Percentiles rank a stretch among this genome's conserved stretches.
Conservation (phyloP, 2,888 invertebrate genomes). For the Acronicta alni region DNA sequence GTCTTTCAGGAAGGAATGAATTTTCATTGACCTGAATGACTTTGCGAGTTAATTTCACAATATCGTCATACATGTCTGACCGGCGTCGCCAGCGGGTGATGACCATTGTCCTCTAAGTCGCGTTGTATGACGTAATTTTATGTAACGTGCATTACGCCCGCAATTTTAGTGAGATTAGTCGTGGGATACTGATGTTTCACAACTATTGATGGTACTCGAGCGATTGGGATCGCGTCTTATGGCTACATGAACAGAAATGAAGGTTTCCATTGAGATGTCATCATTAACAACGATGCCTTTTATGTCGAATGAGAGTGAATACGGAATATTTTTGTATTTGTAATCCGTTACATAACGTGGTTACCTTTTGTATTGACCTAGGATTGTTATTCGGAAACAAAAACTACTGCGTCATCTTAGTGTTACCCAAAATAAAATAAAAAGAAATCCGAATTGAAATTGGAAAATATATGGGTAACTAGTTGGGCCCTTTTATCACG, state of each 20-base stretch:
- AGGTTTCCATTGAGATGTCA: conserved; percentile 55
- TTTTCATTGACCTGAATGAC: conserved; percentile 55
- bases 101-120: conserved; percentile 60
- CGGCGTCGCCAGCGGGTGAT: conserved; percentile 44
- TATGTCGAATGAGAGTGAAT: conserved; percentile 6
- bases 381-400: neutral
- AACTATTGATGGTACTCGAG: conserved; percentile 63
- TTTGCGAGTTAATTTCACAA: conserved; percentile 54
- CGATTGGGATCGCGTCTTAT: conserved; percentile 56
- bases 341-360: conserved; percentile 16
- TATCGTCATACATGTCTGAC: conserved; percentile 58
- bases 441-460: no score
- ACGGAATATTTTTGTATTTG: conserved; percentile 11
- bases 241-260: conserved; percentile 33
- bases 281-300: conserved; percentile 48
- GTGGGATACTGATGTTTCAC: conserved; percentile 74
- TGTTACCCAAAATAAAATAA: no score
- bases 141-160: conserved; percentile 68
- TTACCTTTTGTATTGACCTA: conserved; percentile 1
- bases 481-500: no score
- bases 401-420: neutral
- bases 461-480: no score
- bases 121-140: conserved; percentile 73
- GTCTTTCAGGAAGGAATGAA: conserved; percentile 36
- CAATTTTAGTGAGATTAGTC: conserved; percentile 73